These are phyloP conservation scores for Platyscapa corneri DNA, from an alignment of 1,140 invertebrate species.

Conservation along the genomic window DNA sequence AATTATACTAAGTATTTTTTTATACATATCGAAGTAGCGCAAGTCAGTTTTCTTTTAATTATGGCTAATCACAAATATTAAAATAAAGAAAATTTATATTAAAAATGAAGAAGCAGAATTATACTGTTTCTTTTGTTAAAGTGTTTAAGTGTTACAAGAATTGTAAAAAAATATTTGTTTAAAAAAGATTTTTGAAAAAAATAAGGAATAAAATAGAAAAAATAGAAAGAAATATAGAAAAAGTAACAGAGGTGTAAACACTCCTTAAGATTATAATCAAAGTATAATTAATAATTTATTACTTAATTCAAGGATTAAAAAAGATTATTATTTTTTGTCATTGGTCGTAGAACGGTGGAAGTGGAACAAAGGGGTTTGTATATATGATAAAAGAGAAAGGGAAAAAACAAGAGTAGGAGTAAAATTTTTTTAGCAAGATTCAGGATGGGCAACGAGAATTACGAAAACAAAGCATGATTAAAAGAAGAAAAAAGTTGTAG, in stretches of 20 bases:
- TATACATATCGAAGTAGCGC: constrained; percentile 29
- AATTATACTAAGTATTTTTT: constrained; percentile 37
- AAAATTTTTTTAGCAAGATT: too few species aligned
- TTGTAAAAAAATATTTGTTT: constrained; percentile 20
- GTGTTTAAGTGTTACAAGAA: background rate
- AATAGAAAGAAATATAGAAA: constrained; percentile 40
- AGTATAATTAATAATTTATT: constrained; percentile 24
- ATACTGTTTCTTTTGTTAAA: background rate
- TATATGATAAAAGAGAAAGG: too few species aligned
- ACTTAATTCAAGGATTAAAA: constrained; percentile 42
- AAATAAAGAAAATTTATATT: constrained; percentile 31
- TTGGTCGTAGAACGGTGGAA: constrained; percentile 76
- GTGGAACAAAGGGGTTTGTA: too few species aligned
- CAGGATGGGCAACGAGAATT: too few species aligned
- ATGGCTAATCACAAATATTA: constrained; percentile 42
- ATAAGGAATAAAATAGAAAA: constrained; percentile 37
- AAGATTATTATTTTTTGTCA: constrained; percentile 36
- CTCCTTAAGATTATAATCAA: constrained; percentile 21
- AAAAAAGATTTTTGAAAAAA: constrained; percentile 46
- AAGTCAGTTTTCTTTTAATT: constrained; percentile 49
- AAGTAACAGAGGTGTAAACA: constrained; percentile 37
- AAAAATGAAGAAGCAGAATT: constrained; percentile 14
- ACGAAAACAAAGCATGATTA: too few species aligned
- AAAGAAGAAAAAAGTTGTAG: too few species aligned
- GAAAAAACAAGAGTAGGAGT: too few species aligned